Evolutionary conservation across 64 coral and sea anemone species (phyloP).

Genomic region (Pocillopora damicornis): DNA sequence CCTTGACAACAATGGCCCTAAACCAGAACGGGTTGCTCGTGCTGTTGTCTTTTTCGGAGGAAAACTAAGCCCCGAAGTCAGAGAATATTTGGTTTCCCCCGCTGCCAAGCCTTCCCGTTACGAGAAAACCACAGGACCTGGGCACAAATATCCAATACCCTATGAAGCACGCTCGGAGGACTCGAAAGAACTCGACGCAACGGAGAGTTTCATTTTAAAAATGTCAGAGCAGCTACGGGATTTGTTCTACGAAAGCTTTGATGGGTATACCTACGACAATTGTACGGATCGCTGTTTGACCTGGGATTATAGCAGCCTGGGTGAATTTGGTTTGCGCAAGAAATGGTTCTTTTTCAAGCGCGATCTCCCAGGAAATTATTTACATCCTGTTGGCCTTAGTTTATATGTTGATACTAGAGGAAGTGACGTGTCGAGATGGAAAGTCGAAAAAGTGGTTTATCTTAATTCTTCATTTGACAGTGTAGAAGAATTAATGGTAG

Average conservation of each 20-base stretch:
- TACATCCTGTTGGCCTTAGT: slow-evolving; percentile 57
- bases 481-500: slow-evolving; percentile 30
- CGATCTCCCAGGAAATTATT: slow-evolving; percentile 25
- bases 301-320: slow-evolving; percentile 32
- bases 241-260: slow-evolving; percentile 63
- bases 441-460: slow-evolving; percentile 70
- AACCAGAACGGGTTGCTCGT: slow-evolving; percentile 46
- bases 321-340: slow-evolving; percentile 48
- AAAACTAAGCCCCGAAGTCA: slow-evolving; percentile 23
- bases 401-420: slow-evolving; percentile 60
- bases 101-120: slow-evolving; percentile 22
- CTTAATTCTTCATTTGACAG: slow-evolving; percentile 62
- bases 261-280: slow-evolving; percentile 35
- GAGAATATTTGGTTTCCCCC: slow-evolving; percentile 65
- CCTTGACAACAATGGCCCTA: slow-evolving; percentile 48
- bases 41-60: slow-evolving; percentile 59
- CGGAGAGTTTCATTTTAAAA: slow-evolving; percentile 18
- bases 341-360: slow-evolving; percentile 55
- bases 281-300: slow-evolving; percentile 57
- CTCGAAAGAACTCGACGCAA: slow-evolving; percentile 21
- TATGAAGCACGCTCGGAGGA: slow-evolving; percentile 71
- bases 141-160: slow-evolving; percentile 67
- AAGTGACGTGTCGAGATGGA: slow-evolving; percentile 63
- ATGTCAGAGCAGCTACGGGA: slow-evolving; percentile 21
- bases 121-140: slow-evolving; percentile 17